These are phyloP conservation scores for Archivesica marissinica DNA, from an alignment of 1,140 invertebrate genomes.

Conservation along the genomic window DNA sequence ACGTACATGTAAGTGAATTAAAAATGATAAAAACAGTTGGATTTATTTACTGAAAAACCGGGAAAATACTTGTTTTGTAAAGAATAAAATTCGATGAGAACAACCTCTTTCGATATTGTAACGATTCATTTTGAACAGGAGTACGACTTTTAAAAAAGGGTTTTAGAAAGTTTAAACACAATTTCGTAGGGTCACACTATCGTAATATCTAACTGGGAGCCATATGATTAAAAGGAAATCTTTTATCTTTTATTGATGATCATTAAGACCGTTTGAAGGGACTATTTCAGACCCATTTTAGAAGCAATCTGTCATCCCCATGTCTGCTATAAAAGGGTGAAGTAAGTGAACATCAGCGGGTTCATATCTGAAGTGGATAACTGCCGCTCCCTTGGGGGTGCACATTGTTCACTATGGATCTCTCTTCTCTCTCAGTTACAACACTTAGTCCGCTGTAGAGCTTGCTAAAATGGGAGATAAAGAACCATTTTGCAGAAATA, in stretches of 20 bases:
- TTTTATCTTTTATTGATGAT: constrained; percentile 23
- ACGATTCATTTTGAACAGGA: background rate
- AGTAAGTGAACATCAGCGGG: constrained; percentile 42
- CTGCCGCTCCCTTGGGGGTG: constrained; percentile 40
- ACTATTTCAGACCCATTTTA: constrained; percentile 53
- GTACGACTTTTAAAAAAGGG: no score
- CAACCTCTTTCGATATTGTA: background rate
- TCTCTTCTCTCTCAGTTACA: constrained; percentile 35
- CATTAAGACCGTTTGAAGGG: constrained; percentile 21
- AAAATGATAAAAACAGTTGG: no score
- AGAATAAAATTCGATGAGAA: no score
- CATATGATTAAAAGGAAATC: constrained; percentile 34
- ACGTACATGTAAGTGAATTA: no score
- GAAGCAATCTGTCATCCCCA: constrained; percentile 58
- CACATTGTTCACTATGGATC: constrained; percentile 41
- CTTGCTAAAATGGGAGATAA: constrained; percentile 50
- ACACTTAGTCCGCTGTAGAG: constrained; percentile 47
- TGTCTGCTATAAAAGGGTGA: constrained; percentile 40
- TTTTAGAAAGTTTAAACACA: background rate
- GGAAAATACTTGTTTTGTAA: no score
- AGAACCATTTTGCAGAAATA: constrained; percentile 61
- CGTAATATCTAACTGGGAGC: background rate
- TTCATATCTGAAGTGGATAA: constrained; percentile 59
- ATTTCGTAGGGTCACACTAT: constrained; percentile 5
- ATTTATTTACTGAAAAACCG: no score